Evolutionary conservation across 2,113 vertebrate genomes (phyloP), one percentile per base, ranked within the genome.

Genomic region (Pluvianellus socialis): DNA sequence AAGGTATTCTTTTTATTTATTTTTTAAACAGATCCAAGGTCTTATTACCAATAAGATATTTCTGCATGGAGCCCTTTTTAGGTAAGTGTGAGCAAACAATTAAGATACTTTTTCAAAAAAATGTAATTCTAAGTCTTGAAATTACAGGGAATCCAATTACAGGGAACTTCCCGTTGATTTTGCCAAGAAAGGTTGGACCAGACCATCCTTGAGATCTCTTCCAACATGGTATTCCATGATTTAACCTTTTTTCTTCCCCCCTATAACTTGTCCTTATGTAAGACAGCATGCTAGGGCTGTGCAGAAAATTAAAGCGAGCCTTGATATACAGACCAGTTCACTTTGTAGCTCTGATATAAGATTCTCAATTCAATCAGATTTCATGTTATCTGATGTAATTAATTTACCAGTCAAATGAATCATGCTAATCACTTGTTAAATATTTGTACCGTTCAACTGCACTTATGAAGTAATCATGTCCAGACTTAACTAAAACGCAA

Each of bases 51-150:
- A 12, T 11, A 42, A 55, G 13, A 67, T 53, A 65, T 53, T 50
- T 50, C 59, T 81, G 19, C 45, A 32, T 65, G 32, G 26, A 88
- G 24, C 22, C 8, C 30, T 62, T 82, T 91, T 40, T 45, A 76
- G 38, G 23, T 24, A 15, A 76, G 6, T 26, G n/a, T 47, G 9
- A 80, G 27, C 44, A 66, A 85, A 81, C 2, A 73, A 35, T 42
- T 30, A 32, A 32, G 2, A 44, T 55, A 35, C 3, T 20, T 70
- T 32, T 45, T 12, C 0, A 0, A 11, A 21, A 21, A 44, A 74
- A 88, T 30, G 4, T 28, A 86, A 66, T 17, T 71, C 24, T 32
- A 76, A 80, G 8, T 59, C 44, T 68, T 83, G 28, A 65, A 75
- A 72, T 50, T 23, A 55, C 3, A 80, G 14, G 20, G 72, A 89